These are phyloP conservation scores for Heliconius erato DNA, from an alignment of 2,888 invertebrate species.

Conservation along the genomic window DNA sequence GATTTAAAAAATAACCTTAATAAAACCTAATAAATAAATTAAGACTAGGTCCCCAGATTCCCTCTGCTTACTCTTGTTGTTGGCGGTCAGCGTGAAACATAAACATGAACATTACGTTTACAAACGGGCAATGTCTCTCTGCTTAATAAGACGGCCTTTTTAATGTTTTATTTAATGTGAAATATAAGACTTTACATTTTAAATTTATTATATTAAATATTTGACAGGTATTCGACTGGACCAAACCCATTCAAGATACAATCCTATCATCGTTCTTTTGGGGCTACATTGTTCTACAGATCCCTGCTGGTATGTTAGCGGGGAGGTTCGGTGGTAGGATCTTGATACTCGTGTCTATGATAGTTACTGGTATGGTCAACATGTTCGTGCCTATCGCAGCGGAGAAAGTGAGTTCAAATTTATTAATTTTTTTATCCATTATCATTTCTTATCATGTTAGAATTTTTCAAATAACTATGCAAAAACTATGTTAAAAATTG, in stretches of 20 bases:
- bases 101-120: too few relatives aligned
- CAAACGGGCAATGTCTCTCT: neutral
- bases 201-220: neutral
- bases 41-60: too few relatives aligned
- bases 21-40: too few relatives aligned
- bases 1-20: too few relatives aligned
- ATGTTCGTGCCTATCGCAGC: slow-evolving; percentile 75
- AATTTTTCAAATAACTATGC: too few relatives aligned
- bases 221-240: slow-evolving; percentile 86
- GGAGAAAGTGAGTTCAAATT: slow-evolving; percentile 59
- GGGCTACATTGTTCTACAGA: slow-evolving; percentile 91
- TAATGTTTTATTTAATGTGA: neutral
- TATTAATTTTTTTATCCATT: neutral
- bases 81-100: too few relatives aligned
- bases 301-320: slow-evolving; percentile 90
- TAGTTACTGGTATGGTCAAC: slow-evolving; percentile 71
- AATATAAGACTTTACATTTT: neutral
- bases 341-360: slow-evolving; percentile 83
- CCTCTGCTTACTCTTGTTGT: too few relatives aligned
- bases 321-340: slow-evolving; percentile 92
- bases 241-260: slow-evolving; percentile 83
- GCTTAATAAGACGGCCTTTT: neutral
- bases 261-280: slow-evolving; percentile 92
- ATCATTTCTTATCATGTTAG: too few relatives aligned
- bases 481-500: too few relatives aligned